Evolutionary conservation across 2,113 vertebrate genomes (phyloP).

Genomic region (Microcebus griseorufus): DNA sequence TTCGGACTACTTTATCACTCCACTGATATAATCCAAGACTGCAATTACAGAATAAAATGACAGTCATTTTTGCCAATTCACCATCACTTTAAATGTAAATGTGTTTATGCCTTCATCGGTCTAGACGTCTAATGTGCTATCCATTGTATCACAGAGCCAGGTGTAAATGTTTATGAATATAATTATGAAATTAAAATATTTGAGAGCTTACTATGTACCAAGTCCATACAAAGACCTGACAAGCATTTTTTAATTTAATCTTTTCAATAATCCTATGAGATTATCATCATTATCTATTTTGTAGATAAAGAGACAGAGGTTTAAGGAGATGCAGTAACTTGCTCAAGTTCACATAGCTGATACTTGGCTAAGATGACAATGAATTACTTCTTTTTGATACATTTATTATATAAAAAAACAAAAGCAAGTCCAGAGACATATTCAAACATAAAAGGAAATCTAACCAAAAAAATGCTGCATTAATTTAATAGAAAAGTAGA

Average conservation of each 20-base stretch:
- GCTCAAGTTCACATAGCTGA: background rate
- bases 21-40: conserved; percentile 98
- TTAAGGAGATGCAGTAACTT: conserved; percentile 22
- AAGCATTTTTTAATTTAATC: conserved; percentile 50
- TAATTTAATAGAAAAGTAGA: conserved; percentile 14
- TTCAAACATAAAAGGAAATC: background rate
- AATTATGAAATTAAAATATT: conserved; percentile 39
- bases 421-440: conserved; percentile 27
- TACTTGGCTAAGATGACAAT: background rate
- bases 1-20: conserved; percentile 92
- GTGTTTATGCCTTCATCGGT: background rate
- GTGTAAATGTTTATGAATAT: background rate
- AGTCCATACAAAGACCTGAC: background rate
- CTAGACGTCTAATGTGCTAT: too few relatives aligned
- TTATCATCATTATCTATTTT: background rate
- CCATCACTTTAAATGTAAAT: background rate
- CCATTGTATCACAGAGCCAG: too few relatives aligned
- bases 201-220: background rate
- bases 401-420: background rate
- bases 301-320: background rate
- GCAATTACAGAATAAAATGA: conserved; percentile 67
- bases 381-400: conserved; percentile 17
- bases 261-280: background rate
- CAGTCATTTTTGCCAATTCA: background rate
- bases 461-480: background rate